Percentiles rank a stretch among this genome's conserved stretches.
These are phyloP conservation scores for Enteromius mattozi DNA, from an alignment of 2,797 vertebrate genomes.

Conservation along the genomic window DNA sequence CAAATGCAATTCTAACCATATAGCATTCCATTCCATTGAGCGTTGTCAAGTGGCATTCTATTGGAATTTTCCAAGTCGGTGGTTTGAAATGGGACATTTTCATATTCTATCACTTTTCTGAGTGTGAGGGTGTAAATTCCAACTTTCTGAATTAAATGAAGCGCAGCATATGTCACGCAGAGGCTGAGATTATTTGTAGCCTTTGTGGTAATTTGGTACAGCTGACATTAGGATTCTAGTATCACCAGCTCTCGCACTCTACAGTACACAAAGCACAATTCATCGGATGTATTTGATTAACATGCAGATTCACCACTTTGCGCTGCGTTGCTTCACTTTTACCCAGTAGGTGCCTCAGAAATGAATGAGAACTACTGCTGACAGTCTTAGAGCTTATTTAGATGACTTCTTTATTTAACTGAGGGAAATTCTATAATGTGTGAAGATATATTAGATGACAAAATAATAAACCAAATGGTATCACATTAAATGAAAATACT, in stretches of 20 bases:
- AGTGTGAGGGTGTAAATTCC: not conserved
- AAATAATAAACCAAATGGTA: not conserved
- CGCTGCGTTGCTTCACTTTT: not conserved
- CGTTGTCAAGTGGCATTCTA: not conserved
- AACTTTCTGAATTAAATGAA: conserved; percentile 16
- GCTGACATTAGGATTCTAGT: not conserved
- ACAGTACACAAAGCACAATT: not conserved
- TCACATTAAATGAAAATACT: not conserved
- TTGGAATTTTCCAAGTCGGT: not conserved
- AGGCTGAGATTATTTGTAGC: not conserved
- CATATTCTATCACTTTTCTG: not conserved
- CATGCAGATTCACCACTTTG: not conserved
- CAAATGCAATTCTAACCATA: not conserved
- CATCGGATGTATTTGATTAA: not conserved
- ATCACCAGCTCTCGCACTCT: not conserved
- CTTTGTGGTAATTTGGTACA: not conserved
- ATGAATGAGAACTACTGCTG: not conserved
- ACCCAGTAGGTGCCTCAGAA: not conserved
- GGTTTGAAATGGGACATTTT: not conserved
- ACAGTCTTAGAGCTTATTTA: not conserved
- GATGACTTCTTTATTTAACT: not conserved
- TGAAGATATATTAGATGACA: not conserved
- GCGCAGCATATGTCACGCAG: not conserved
- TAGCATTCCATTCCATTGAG: not conserved
- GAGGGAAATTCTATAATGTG: not conserved